Percentiles rank a stretch among this genome's conserved stretches.
These are phyloP conservation scores for Dastarcus helophoroides DNA, from an alignment of 2,888 invertebrate genomes.

Conservation along the genomic window DNA sequence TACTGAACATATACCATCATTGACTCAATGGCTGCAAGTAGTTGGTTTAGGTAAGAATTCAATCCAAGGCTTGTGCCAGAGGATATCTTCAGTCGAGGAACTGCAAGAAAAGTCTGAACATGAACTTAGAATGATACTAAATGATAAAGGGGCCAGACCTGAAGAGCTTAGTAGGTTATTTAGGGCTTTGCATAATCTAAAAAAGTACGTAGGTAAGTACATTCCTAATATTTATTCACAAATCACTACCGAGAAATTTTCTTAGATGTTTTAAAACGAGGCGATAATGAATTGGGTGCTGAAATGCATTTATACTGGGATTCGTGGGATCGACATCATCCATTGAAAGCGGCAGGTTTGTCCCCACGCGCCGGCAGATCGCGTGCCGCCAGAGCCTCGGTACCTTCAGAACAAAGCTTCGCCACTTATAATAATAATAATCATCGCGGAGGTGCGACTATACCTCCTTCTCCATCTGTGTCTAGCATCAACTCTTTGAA, in stretches of 20 bases:
- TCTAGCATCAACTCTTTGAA: slow-evolving; percentile 39
- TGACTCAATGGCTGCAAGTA: slow-evolving; percentile 85
- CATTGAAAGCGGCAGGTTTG: slow-evolving; percentile 37
- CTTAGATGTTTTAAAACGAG: slow-evolving; percentile 48
- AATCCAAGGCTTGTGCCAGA: slow-evolving; percentile 60
- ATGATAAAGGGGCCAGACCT: slow-evolving; percentile 50
- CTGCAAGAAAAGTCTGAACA: slow-evolving; percentile 75
- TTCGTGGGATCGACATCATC: slow-evolving; percentile 73
- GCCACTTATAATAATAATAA: slow-evolving; percentile 35
- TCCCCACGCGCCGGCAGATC: slow-evolving; percentile 41
- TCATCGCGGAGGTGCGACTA: slow-evolving; percentile 34
- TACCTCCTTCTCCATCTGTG: slow-evolving; percentile 43
- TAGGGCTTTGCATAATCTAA: slow-evolving; percentile 75
- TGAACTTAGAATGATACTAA: slow-evolving; percentile 64
- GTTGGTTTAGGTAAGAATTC: slow-evolving; percentile 70
- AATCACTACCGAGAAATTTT: neutral
- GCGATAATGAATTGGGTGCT: slow-evolving; percentile 41
- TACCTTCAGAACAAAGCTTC: slow-evolving; percentile 48
- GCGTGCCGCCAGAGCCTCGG: slow-evolving; percentile 42
- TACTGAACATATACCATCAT: slow-evolving; percentile 60
- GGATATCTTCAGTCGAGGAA: slow-evolving; percentile 64
- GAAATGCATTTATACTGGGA: slow-evolving; percentile 81
- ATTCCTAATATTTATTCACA: slow-evolving; percentile 1
- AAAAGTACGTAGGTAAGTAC: slow-evolving; percentile 64
- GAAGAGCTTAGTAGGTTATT: slow-evolving; percentile 75